phyloP scores from a whole-genome alignment of 2,888 invertebrate species.

The Sminthurides aquaticus region DNA sequence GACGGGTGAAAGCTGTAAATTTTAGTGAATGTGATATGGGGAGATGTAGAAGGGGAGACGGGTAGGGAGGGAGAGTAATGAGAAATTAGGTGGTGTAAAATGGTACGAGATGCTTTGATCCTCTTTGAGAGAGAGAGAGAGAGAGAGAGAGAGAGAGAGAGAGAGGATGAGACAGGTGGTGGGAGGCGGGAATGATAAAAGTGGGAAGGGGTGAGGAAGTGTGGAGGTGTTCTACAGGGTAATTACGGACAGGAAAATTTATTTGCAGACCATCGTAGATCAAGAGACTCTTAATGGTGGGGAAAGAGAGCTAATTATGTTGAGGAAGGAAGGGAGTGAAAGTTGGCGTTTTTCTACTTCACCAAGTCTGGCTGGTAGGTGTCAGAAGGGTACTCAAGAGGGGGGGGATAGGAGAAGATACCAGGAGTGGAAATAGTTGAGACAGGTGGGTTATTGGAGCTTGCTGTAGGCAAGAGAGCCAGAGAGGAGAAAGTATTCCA shows the following conservation, averaged over 20 bases:
- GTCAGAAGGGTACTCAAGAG: no score
- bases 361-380: no score
- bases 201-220: neutral
- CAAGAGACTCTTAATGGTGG: slow-evolving; percentile 7
- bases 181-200: neutral
- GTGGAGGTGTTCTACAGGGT: neutral
- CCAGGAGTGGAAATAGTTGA: no score
- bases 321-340: slow-evolving; percentile 1
- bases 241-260: slow-evolving; percentile 8
- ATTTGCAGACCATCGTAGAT: slow-evolving; percentile 7
- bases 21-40: slow-evolving; percentile 1
- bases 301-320: slow-evolving; percentile 2
- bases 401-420: no score
- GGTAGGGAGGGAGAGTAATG: neutral
- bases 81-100: slow-evolving; percentile 4
- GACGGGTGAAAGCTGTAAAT: slow-evolving; percentile 5
- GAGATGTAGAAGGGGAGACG: neutral
- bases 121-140: neutral
- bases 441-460: no score
- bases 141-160: neutral
- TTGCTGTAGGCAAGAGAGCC: no score
- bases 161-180: slow-evolving; percentile 2
- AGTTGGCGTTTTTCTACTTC: neutral
- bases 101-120: neutral
- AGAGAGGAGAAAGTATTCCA: no score